Conservation (phyloP, 2,888 invertebrate genomes). For the Xestia c-nigrum region DNA sequence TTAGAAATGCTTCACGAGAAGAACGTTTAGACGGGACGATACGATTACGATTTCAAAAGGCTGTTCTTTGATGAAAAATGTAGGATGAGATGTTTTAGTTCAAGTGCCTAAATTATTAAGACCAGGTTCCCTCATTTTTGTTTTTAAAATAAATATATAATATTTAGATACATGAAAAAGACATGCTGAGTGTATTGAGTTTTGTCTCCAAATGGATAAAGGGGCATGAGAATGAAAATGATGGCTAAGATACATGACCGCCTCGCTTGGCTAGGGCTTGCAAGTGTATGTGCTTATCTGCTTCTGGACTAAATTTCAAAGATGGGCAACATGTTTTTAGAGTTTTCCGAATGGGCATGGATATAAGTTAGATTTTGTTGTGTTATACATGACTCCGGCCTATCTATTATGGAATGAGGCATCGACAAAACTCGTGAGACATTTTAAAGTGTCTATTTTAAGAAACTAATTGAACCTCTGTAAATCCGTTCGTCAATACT, state of each 20-base stretch:
- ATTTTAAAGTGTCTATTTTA: not conserved
- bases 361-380: not conserved
- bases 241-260: not conserved
- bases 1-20: conserved; percentile 82
- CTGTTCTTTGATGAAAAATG: not conserved
- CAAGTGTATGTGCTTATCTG: too few species aligned
- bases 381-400: not conserved
- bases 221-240: too few species aligned
- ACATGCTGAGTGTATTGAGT: too few species aligned
- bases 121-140: not conserved
- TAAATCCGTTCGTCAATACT: not conserved
- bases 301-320: not conserved
- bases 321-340: not conserved
- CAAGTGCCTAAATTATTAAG: too few species aligned
- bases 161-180: too few species aligned
- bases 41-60: conserved; percentile 55
- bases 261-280: not conserved
- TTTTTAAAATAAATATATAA: not conserved
- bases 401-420: not conserved
- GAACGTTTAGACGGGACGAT: conserved; percentile 67
- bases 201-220: too few species aligned
- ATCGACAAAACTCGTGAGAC: not conserved
- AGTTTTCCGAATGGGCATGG: not conserved
- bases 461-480: not conserved
- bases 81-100: not conserved